Conservation (phyloP, 2,888 invertebrate genomes). For the Pammene aurita region DNA sequence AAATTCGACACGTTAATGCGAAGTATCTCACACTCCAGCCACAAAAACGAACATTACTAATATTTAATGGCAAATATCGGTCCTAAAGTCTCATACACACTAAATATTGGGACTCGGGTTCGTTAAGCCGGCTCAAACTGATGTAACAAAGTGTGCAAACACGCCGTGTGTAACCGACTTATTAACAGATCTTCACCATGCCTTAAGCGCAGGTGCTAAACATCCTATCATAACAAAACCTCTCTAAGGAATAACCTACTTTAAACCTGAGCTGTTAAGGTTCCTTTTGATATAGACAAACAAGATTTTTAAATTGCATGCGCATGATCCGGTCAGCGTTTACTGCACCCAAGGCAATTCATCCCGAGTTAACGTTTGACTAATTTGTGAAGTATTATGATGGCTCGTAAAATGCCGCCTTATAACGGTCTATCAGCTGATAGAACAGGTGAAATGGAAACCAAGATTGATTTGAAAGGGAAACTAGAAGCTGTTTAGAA, state of each 20-base stretch:
- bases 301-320: constrained; percentile 64
- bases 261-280: constrained; percentile 45
- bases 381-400: constrained; percentile 81
- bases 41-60: constrained; percentile 74
- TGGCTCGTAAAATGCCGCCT: constrained; percentile 67
- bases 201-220: constrained; percentile 46
- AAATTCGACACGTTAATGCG: constrained; percentile 70
- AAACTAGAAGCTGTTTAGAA: constrained; percentile 22
- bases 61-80: constrained; percentile 77
- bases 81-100: constrained; percentile 76
- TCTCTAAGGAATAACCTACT: constrained; percentile 44
- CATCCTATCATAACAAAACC: constrained; percentile 42
- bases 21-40: constrained; percentile 65
- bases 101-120: constrained; percentile 76
- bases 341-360: constrained; percentile 80
- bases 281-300: constrained; percentile 40
- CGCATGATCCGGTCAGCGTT: constrained; percentile 72
- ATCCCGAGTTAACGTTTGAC: constrained; percentile 78
- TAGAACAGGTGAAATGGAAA: constrained; percentile 47
- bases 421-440: constrained; percentile 67
- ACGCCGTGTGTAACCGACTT: constrained; percentile 71
- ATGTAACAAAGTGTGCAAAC: constrained; percentile 78
- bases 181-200: constrained; percentile 77
- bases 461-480: constrained; percentile 23
- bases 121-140: constrained; percentile 78